These are phyloP conservation scores for Ascidia mentula DNA, from an alignment of 23 tunicate genomes.

Conservation along the genomic window DNA sequence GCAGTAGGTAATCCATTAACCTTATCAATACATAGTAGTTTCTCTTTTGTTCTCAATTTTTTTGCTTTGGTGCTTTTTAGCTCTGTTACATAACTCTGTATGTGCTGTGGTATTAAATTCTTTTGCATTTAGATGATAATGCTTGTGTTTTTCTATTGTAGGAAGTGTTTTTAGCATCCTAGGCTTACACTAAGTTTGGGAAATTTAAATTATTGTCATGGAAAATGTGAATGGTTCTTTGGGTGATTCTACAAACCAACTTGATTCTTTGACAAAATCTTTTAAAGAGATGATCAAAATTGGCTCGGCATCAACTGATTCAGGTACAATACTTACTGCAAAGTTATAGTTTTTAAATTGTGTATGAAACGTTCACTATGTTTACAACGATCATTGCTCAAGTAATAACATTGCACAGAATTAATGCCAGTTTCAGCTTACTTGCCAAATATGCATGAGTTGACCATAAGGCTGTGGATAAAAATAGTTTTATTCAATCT, in stretches of 20 bases:
- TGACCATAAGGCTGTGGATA: background rate
- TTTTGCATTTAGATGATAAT: background rate
- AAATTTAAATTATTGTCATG: background rate
- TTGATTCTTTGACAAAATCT: too few species aligned
- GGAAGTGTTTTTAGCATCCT: background rate
- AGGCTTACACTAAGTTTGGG: background rate
- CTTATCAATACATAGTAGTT: too few species aligned
- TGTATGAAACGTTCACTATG: background rate
- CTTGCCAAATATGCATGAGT: too few species aligned
- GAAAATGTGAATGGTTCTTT: slow-evolving; percentile 23
- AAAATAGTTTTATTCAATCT: background rate
- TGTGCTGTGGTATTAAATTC: background rate
- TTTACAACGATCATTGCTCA: too few species aligned
- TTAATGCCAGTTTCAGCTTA: too few species aligned
- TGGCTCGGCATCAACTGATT: slow-evolving; percentile 8
- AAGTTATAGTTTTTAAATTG: background rate
- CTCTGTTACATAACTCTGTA: background rate
- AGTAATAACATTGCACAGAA: too few species aligned
- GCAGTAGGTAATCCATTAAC: too few species aligned
- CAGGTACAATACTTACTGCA: slow-evolving; percentile 1
- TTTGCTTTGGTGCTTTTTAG: slow-evolving; percentile 3
- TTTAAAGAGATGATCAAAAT: slow-evolving; percentile 85
- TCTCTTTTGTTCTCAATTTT: too few species aligned
- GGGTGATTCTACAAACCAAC: slow-evolving; percentile 31
- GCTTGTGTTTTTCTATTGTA: background rate